Conservation (phyloP, 1,140 invertebrate species). For the Phthorimaea operculella region DNA sequence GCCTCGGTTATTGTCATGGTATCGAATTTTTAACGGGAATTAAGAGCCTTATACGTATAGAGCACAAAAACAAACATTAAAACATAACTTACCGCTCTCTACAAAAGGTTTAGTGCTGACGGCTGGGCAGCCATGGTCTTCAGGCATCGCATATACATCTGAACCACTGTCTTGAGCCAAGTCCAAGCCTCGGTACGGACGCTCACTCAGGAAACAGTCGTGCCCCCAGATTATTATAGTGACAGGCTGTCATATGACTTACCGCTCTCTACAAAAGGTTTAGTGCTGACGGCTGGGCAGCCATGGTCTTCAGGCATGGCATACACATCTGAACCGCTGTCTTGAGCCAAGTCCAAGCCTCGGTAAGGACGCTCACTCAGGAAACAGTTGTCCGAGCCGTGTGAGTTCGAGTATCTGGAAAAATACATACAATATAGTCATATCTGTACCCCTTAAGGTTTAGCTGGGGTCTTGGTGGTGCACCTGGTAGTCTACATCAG, state of each 20-base stretch:
- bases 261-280: conserved; percentile 59
- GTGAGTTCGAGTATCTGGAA: conserved; percentile 62
- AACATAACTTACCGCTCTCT: conserved; percentile 48
- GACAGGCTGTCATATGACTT: no score
- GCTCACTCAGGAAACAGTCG: conserved; percentile 80
- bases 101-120: conserved; percentile 46
- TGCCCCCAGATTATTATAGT: no score
- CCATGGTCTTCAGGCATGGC: conserved; percentile 72
- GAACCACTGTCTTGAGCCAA: conserved; percentile 81
- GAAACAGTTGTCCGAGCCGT: conserved; percentile 77
- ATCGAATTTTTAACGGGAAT: no score
- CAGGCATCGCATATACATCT: conserved; percentile 79
- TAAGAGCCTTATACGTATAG: no score
- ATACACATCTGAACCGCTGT: conserved; percentile 84
- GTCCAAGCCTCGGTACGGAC: conserved; percentile 73
- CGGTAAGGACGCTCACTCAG: conserved; percentile 75
- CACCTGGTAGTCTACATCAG: no score
- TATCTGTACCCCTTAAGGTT: no score
- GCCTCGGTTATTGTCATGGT: no score
- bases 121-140: conserved; percentile 64
- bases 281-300: conserved; percentile 52
- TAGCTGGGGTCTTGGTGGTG: no score
- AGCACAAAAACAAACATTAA: no score
- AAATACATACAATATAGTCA: not conserved
- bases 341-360: conserved; percentile 76